Evolutionary conservation across 2,113 vertebrate genomes (phyloP), one percentile per base, ranked within the genome.

Genomic region (Cyprinodon variegatus): DNA sequence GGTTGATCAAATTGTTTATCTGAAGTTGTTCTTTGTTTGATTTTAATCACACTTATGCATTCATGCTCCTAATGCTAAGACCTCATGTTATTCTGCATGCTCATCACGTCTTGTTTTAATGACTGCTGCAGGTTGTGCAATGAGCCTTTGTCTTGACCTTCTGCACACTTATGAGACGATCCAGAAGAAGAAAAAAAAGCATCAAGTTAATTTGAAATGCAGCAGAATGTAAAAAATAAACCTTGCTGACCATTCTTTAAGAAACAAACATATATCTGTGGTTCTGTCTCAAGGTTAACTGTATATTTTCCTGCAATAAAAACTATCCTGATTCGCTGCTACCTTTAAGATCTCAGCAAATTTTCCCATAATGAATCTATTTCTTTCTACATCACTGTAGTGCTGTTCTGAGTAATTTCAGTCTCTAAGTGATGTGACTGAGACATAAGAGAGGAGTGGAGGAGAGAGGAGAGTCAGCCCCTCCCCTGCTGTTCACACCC

Each of bases 121-220:
- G 77, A 61, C 29, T 64, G 72, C 83, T 85, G 85, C 84, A 83
- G 81, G 72, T 67, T 53, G 66, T 67, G 29, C 79, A 41, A n/a
- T 1, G 50, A 59, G n/a, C 5, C 17, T 59, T 70, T 72, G 70
- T 29, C 70, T 68, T 61, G 83, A 78, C 88, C 89, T 86, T 88
- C 84, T 86, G 76, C 74, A 12, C 5, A 37, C n/a, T 22, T 70
- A 75, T 61, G 46, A 68, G 57, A 76, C 11, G 29, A 82, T 65
- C 46, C 65, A 50, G 63, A 12, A 45, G 78, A 38, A 43, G n/a
- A 57, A 70, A 72, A 72, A 22, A 43, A 75, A 63, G 70, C 61
- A 72, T 66, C 43, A 79, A 46, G 12, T 61, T 70, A 59, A 46
- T 61, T 38, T 0, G 3, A 45, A 29, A 46, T 62, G 39, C 65